Percentiles rank a stretch among this genome's conserved stretches.
phyloP scores from a whole-genome alignment of 2,113 vertebrate species.

The Pipa parva region DNA sequence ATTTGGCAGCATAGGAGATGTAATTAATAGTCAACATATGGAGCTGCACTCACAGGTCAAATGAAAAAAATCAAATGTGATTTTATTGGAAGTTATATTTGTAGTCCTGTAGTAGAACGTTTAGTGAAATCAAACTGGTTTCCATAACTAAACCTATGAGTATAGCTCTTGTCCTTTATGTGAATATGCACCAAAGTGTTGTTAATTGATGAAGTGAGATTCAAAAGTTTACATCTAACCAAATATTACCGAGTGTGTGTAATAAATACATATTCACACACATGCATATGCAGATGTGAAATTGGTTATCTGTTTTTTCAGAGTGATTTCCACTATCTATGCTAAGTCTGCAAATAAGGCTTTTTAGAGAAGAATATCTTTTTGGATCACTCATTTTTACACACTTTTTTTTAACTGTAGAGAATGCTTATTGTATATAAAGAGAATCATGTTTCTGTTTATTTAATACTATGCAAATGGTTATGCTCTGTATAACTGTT shows the following conservation, averaged over 20 bases:
- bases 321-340: background rate
- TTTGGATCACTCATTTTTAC: constrained; percentile 96
- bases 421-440: constrained; percentile 98
- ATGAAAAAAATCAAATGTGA: constrained; percentile 54
- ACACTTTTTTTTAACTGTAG: constrained; percentile 95
- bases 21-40: too few relatives aligned
- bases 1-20: constrained; percentile 97
- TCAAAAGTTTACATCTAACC: too few relatives aligned
- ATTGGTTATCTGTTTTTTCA: constrained; percentile 83
- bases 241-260: too few relatives aligned
- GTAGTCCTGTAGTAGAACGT: too few relatives aligned
- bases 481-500: constrained; percentile 93
- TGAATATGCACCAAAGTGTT: too few relatives aligned
- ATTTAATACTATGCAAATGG: constrained; percentile 99
- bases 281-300: constrained; percentile 70
- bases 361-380: constrained; percentile 84
- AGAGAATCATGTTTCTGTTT: constrained; percentile 98
- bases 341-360: background rate
- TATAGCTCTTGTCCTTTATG: too few relatives aligned
- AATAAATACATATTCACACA: constrained; percentile 44
- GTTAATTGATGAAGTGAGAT: too few relatives aligned
- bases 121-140: too few relatives aligned
- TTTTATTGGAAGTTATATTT: constrained; percentile 2
- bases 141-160: too few relatives aligned
- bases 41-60: too few relatives aligned